Evolutionary conservation across 1,140 invertebrate genomes (phyloP), one percentile per base, ranked within the genome.

Genomic region (Amyelois transitella): DNA sequence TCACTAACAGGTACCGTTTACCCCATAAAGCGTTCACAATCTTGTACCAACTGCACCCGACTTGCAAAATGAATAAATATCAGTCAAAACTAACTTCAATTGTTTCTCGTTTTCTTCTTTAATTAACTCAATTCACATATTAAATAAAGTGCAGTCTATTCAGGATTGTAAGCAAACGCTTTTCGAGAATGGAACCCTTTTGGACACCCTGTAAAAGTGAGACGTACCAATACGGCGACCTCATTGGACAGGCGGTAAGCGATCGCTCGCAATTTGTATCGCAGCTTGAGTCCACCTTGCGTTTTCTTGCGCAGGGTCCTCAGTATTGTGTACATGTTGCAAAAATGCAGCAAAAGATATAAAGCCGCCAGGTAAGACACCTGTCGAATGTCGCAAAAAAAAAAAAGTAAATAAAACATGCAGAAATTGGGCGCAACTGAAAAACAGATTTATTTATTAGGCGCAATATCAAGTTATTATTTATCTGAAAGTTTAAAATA

Each of bases 301-400:
- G 96, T 89, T 90, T 99, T 99, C 82, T 97, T 94, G 52, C 94
- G 94, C 69, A 98, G 94, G 5, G 97, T 95, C 88, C 94, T 90
- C 25, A 93, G 79, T 64, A 89, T 77, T 6, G 97, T 98, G 18
- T 93, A 96, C 56, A 92, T 93, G 84, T 99, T 99, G 55, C 96
- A 97, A 58, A 94, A 81, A 86, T 97, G 97, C 32, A 99, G 89
- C 51, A 96, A 78, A 52, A 98, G 91, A 80, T 98, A 98, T 78
- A 97, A 92, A 19, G 91, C 82, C 72, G 93, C 92, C 66, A 98
- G 90, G 18, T 95, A 93, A 22, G 93, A 91, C 52, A 89, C 81
- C 88, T 89, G 77, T 65, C 69, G 64, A 75, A 71, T 66, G 66
- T 64, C 58, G 67, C 64, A 78, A 81, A 75, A 59, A 75, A 73